A percentile compares a stretch with the other conserved stretches of the same genome.
Conservation (phyloP, 2,113 vertebrate species). For the Stercorarius parasiticus region DNA sequence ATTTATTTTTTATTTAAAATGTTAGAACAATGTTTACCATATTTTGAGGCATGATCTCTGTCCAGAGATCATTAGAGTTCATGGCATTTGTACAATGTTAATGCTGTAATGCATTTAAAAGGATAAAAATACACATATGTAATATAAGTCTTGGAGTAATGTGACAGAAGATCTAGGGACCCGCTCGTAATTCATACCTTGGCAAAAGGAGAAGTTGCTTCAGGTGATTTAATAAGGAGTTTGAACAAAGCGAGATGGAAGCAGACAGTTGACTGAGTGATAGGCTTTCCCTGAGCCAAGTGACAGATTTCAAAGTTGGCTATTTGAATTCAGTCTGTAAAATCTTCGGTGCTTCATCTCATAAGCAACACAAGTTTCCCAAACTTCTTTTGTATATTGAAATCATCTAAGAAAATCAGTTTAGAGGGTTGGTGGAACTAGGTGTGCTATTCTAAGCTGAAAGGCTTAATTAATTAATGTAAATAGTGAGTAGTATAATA, state of each 20-base stretch:
- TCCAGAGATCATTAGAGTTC: neutral
- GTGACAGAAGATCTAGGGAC: neutral
- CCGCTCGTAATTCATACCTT: neutral
- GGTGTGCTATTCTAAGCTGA: neutral
- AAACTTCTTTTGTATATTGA: neutral
- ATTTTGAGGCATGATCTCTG: neutral
- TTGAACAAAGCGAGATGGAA: neutral
- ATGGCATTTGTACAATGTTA: neutral
- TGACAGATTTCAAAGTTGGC: neutral
- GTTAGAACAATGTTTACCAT: neutral
- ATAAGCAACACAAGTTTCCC: neutral
- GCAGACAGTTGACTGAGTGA: neutral
- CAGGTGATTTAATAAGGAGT: neutral
- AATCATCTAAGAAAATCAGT: neutral
- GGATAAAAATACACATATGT: neutral
- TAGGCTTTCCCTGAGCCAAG: neutral
- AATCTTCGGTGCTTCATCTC: neutral
- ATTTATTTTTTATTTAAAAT: neutral
- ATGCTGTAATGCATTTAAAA: neutral
- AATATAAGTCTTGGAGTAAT: neutral
- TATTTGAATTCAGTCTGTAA: neutral
- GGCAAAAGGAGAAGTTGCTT: constrained; percentile 8
- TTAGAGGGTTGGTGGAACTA: neutral
- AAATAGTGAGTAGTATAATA: neutral
- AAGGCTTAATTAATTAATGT: neutral